Percentiles rank a stretch among this genome's conserved stretches.
These are phyloP conservation scores for Microcebus ravelobensis DNA, from an alignment of 2,113 vertebrate genomes.

Conservation along the genomic window DNA sequence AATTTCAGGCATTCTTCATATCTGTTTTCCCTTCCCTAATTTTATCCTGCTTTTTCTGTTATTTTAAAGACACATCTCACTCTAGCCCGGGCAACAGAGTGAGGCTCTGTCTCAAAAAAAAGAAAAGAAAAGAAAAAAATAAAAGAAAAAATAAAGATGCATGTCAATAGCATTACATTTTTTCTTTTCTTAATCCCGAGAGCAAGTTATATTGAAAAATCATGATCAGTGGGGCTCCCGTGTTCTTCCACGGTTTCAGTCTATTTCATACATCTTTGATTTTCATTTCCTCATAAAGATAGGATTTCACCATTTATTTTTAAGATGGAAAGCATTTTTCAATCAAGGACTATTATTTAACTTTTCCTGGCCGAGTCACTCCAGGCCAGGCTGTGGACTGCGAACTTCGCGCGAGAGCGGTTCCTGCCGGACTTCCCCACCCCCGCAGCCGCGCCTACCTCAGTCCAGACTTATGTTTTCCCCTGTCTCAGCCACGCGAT, in stretches of 20 bases:
- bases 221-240: not conserved
- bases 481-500: not conserved
- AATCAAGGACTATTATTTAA: not conserved
- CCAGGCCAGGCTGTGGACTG: not conserved
- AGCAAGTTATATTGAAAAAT: conserved; percentile 56
- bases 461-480: not conserved
- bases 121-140: too few relatives aligned
- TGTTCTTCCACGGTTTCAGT: not conserved
- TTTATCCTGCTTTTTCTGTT: not conserved
- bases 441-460: not conserved
- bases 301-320: not conserved
- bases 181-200: not conserved
- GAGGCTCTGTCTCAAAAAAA: too few relatives aligned
- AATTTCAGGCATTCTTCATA: conserved; percentile 6
- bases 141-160: not conserved
- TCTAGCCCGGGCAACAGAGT: too few relatives aligned
- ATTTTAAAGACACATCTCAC: not conserved
- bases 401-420: not conserved
- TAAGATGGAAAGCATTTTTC: not conserved
- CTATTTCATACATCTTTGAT: conserved; percentile 30
- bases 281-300: conserved; percentile 29
- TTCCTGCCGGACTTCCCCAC: not conserved
- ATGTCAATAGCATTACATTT: not conserved
- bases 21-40: not conserved
- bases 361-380: not conserved